Percentiles rank a stretch among this genome's conserved stretches.
phyloP scores from a whole-genome alignment of 2,888 invertebrate genomes.

The Venusia cambrica region DNA sequence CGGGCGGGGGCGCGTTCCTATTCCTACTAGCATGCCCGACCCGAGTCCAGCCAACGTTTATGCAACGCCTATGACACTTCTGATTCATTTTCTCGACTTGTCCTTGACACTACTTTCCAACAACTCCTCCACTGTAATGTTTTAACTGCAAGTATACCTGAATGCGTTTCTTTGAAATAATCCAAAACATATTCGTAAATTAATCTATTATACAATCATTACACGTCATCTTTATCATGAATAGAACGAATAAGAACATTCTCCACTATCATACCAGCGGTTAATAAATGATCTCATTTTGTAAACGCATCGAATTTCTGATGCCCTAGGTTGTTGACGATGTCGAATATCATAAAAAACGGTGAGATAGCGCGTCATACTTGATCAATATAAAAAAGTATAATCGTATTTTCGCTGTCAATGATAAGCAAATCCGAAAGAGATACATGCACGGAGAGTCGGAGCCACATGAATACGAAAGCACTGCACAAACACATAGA shows the following conservation, averaged over 20 bases:
- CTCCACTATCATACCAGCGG: too few relatives aligned
- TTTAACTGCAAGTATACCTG: too few relatives aligned
- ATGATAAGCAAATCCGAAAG: slow-evolving; percentile 16
- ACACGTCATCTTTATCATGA: too few relatives aligned
- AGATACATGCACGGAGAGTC: slow-evolving; percentile 14
- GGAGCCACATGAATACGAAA: slow-evolving; percentile 30
- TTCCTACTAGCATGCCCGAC: slow-evolving; percentile 35
- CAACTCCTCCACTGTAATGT: too few relatives aligned
- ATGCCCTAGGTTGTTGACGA: slow-evolving; percentile 4
- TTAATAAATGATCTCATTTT: too few relatives aligned
- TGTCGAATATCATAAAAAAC: too few relatives aligned
- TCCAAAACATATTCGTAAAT: too few relatives aligned
- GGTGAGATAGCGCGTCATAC: slow-evolving; percentile 9
- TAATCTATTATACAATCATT: too few relatives aligned
- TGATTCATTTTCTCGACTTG: slow-evolving; percentile 41
- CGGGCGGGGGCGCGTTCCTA: slow-evolving; percentile 46
- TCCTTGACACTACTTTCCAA: slow-evolving; percentile 36
- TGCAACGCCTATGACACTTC: slow-evolving; percentile 45
- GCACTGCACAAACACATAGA: slow-evolving; percentile 26
- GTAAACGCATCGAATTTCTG: slow-evolving; percentile 4
- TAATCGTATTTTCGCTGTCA: slow-evolving; percentile 6
- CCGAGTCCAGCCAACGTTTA: slow-evolving; percentile 41
- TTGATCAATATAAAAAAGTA: not conserved
- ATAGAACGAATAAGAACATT: too few relatives aligned
- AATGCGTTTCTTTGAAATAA: too few relatives aligned